Percentiles rank a stretch among this genome's conserved stretches.
These are phyloP conservation scores for Vimba vimba DNA, from an alignment of 2,113 vertebrate genomes.

Conservation along the genomic window DNA sequence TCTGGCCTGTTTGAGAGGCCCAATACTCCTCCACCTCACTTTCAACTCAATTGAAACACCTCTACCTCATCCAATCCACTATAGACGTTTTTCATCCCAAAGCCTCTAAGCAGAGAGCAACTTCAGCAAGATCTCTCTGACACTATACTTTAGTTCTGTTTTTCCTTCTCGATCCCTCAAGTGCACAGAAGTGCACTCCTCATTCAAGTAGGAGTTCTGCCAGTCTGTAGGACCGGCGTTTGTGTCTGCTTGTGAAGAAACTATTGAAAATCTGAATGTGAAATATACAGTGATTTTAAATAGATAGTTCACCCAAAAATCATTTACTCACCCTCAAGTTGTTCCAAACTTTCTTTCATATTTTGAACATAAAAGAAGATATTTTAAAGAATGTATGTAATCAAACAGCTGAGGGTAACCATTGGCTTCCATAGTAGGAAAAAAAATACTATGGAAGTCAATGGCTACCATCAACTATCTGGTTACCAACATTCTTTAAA, in stretches of 20 bases:
- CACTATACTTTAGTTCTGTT: neutral
- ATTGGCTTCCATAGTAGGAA: too few species aligned
- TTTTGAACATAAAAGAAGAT: too few species aligned
- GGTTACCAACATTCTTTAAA: too few species aligned
- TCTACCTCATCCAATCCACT: conserved; percentile 40
- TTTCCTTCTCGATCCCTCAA: conserved; percentile 20
- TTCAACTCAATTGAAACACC: conserved; percentile 8
- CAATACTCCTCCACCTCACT: neutral
- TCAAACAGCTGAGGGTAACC: too few species aligned
- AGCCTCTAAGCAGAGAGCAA: conserved; percentile 17
- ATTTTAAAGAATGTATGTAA: too few species aligned
- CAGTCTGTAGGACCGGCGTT: neutral
- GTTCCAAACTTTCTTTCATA: too few species aligned
- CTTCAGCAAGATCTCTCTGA: conserved; percentile 29
- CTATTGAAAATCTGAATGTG: neutral
- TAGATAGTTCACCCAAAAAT: too few species aligned
- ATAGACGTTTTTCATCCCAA: neutral
- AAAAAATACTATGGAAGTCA: too few species aligned
- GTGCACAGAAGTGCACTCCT: neutral
- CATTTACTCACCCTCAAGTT: too few species aligned
- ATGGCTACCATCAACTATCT: too few species aligned
- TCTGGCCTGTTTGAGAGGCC: neutral
- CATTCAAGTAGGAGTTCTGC: neutral
- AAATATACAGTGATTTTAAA: neutral
- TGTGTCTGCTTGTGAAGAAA: neutral